A percentile compares a stretch with the other conserved stretches of the same genome.
These are phyloP conservation scores for Polyergus mexicanus DNA, from an alignment of 1,140 invertebrate genomes.

Conservation along the genomic window DNA sequence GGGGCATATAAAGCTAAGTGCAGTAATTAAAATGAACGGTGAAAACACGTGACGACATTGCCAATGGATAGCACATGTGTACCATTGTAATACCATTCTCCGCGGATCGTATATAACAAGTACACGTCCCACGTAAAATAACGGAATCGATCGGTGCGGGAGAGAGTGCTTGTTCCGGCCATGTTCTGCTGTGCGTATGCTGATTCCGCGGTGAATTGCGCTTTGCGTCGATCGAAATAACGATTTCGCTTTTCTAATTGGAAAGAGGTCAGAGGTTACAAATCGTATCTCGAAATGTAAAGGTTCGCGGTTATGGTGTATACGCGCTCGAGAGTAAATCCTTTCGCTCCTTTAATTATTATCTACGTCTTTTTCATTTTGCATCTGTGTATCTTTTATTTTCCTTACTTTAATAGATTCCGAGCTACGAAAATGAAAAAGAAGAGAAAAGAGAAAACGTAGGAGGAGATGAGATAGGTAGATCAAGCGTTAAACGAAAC, in stretches of 20 bases:
- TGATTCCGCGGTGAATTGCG: constrained; percentile 55
- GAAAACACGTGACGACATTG: constrained; percentile 62
- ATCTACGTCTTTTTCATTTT: neutral
- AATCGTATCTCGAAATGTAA: constrained; percentile 41
- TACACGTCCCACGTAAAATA: constrained; percentile 75
- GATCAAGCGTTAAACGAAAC: constrained; percentile 53
- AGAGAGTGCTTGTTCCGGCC: constrained; percentile 74
- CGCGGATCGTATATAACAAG: constrained; percentile 69
- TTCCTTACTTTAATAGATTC: constrained; percentile 40
- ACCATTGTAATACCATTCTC: constrained; percentile 57
- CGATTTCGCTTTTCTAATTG: constrained; percentile 63
- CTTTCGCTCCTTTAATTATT: constrained; percentile 28
- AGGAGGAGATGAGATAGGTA: constrained; percentile 39
- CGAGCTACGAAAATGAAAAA: neutral
- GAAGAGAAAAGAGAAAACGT: constrained; percentile 6
- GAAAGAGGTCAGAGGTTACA: constrained; percentile 36
- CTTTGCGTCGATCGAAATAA: constrained; percentile 65
- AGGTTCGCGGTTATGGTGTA: neutral
- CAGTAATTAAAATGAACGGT: constrained; percentile 67
- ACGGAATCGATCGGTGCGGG: constrained; percentile 76
- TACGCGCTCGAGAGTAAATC: constrained; percentile 8
- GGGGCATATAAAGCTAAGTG: constrained; percentile 21
- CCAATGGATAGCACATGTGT: constrained; percentile 47
- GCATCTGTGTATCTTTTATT: neutral
- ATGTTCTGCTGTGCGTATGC: constrained; percentile 58